phyloP scores from a whole-genome alignment of 2,797 vertebrate species.

The Astyanax mexicanus region DNA sequence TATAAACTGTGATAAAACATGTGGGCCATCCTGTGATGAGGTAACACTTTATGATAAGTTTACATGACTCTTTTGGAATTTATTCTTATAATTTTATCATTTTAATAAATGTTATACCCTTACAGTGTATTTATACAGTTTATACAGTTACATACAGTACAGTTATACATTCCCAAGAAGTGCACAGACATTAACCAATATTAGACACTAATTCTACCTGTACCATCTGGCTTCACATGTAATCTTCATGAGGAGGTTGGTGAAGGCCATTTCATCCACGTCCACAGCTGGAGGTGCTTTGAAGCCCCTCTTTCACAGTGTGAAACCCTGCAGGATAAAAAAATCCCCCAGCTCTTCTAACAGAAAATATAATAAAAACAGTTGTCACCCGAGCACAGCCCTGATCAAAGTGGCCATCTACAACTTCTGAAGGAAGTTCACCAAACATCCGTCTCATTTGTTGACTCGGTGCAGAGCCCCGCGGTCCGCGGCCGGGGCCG shows the following conservation, averaged over 20 bases:
- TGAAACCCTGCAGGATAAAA: neutral
- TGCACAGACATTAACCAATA: too few relatives aligned
- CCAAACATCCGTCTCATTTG: conserved; percentile 34
- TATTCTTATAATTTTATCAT: too few relatives aligned
- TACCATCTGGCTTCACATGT: neutral
- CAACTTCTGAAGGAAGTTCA: conserved; percentile 36
- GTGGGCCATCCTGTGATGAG: too few relatives aligned
- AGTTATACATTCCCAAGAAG: too few relatives aligned
- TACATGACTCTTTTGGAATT: too few relatives aligned
- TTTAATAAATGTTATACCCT: too few relatives aligned
- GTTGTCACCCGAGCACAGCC: conserved; percentile 18
- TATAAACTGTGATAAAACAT: too few relatives aligned
- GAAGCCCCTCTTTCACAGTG: conserved; percentile 21
- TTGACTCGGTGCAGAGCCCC: conserved; percentile 33
- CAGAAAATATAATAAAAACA: conserved; percentile 38
- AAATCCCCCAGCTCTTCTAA: conserved; percentile 13
- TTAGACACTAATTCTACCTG: neutral
- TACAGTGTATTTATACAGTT: too few relatives aligned
- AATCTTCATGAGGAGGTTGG: neutral
- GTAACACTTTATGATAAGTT: too few relatives aligned
- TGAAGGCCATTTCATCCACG: conserved; percentile 18
- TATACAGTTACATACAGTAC: too few relatives aligned
- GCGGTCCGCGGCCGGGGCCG: conserved; percentile 14
- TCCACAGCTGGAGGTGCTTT: conserved; percentile 39
- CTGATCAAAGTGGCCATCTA: conserved; percentile 48